phyloP scores from a whole-genome alignment of 2,113 vertebrate species.

The Festucalex cinctus region DNA sequence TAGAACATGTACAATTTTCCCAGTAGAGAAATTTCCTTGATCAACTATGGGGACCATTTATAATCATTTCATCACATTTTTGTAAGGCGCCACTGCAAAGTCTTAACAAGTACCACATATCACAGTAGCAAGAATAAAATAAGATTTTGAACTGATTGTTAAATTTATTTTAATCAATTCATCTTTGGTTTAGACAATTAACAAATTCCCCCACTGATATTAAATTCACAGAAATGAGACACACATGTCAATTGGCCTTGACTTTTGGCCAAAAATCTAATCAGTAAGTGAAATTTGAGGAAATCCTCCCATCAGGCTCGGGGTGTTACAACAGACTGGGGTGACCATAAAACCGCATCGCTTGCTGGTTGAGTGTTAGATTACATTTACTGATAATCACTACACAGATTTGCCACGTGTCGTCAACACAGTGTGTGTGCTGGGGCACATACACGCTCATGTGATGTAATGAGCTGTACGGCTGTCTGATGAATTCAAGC shows the following conservation, averaged over 20 bases:
- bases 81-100: no score
- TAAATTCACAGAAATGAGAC: background rate
- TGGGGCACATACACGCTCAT: background rate
- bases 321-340: background rate
- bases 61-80: background rate
- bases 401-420: background rate
- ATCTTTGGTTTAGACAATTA: background rate
- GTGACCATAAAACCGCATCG: background rate
- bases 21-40: no score
- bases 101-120: background rate
- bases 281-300: background rate
- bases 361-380: background rate
- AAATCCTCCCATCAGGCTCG: background rate
- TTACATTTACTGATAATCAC: constrained; percentile 4
- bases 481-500: constrained; percentile 32
- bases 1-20: no score
- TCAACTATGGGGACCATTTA: background rate
- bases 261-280: background rate
- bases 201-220: background rate
- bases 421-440: background rate
- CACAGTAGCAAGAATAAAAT: background rate
- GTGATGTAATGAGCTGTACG: constrained; percentile 30
- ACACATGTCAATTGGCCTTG: background rate
- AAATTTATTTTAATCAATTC: background rate
- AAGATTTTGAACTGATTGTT: background rate